Base-by-base conservation (phyloP, 2,888 invertebrate genomes). In the Erebia palarica region DNA sequence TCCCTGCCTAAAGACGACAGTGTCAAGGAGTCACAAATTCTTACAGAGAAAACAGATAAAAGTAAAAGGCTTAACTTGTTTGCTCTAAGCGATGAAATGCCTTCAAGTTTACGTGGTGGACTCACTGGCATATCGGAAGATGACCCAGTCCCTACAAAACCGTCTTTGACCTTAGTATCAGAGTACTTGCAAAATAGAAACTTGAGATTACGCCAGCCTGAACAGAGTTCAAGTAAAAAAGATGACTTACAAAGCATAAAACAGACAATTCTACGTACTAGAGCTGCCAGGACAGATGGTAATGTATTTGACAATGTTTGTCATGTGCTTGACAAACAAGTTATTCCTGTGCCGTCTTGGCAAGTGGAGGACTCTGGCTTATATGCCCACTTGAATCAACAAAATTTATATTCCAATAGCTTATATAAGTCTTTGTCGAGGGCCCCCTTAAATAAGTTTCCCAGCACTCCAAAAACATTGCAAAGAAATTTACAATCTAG, bases 71-170 rank as follows among this genome's bases (percentile, higher is more conserved):
- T 82, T 3, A 87, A 93, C 76, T 78, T 93, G 60, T 93, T 93
- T 87, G 92, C 92, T 11, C 74, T 92, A 4, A 93, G 93, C 76
- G 86, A 89, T 69, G 92, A 92, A 79, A 93, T 93, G 92, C 92
- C 90, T 13, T 84, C 86, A 16, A 89, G 88, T 74, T 81, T 93
- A 72, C 81, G 89, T 21, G 89, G 89, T 16, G 84, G 85, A 4
- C 69, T 80, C 13, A 78, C 77, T 10, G 78, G 78, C 57, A 75
- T 76, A 36, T 70, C 79, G 36, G 83, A 79, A 70, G 82, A 79
- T 69, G 82, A 83, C 49, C 78, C 78, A 70, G 74, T 75, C 21
- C 78, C 80, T 55, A 61, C 78, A 0, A 87, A 84, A 76, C 81
- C 90, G 11, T 87, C 92, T 1, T 75, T 91, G 53, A 91, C 87